Evolutionary conservation across 2,113 vertebrate genomes (phyloP).

Genomic region (Chauna torquata): DNA sequence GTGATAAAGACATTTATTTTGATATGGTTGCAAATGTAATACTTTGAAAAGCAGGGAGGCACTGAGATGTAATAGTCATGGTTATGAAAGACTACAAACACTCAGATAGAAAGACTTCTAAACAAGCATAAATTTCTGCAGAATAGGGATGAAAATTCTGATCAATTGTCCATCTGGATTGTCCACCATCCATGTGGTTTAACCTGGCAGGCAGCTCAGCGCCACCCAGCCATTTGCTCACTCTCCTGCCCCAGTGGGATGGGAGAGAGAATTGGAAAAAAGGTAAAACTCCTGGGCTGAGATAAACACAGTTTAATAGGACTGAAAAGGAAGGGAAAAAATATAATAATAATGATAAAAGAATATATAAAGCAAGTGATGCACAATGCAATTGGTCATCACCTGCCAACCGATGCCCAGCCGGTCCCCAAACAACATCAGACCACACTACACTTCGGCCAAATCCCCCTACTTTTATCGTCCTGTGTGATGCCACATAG

Average conservation of each 20-base stretch:
- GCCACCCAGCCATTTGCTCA: not conserved
- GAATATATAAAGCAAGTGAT: not conserved
- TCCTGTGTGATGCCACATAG: not conserved
- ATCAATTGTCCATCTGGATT: fast-evolving
- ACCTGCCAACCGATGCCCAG: not conserved
- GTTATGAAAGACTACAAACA: not conserved
- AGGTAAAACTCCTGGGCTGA: not conserved
- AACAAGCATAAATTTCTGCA: not conserved
- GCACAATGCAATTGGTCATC: not conserved
- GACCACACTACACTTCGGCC: too few relatives aligned
- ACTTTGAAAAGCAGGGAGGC: not conserved
- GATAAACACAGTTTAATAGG: not conserved
- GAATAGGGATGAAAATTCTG: not conserved
- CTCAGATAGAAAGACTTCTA: not conserved
- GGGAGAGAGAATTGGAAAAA: too few relatives aligned
- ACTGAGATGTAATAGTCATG: not conserved
- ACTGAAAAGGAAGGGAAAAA: not conserved
- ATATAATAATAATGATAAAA: not conserved
- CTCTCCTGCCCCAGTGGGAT: not conserved
- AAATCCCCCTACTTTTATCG: not conserved
- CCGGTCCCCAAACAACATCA: not conserved
- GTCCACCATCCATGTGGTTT: too few relatives aligned
- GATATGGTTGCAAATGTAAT: not conserved
- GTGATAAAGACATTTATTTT: not conserved
- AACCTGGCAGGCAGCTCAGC: not conserved